Base-by-base conservation (phyloP, 1,140 invertebrate species). In the Ceratoteleas bidentatus region DNA sequence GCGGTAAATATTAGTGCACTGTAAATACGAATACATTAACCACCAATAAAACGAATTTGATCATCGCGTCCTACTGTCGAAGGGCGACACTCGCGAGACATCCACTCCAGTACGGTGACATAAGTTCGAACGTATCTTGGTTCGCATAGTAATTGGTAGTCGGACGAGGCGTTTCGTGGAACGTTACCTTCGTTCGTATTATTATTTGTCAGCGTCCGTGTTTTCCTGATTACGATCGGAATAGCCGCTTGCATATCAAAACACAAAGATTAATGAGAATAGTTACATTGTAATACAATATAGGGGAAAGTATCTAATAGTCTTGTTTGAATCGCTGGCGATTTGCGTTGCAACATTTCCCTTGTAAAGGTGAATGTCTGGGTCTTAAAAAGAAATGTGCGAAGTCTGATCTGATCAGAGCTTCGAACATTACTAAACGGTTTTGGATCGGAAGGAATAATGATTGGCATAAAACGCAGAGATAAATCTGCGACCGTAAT, bases 241-340 rank as follows among this genome's bases (percentile, higher is more conserved):
- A 88, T 91, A 90, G 88, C 89, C 88, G 90, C 90, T 89, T 88
- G 87, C 88, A 89, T 88, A 84, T 89, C 84, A 74, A 88, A 83
- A 90, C 88, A 90, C 87, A 90, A 90, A 90, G 57, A 81, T 76
- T 61, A 61, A 76, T 74, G 60, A 81, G 66, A 76, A 10, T 81
- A 81, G 62, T 68, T 61, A 47, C 13, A 56, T 74, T 53, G 16
- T 53, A 33, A 53, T 33, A 33, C 11, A 53, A 33, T 53, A 53
- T 53, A 53, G 6, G n/a, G 6, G 32, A 38, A 69, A 53, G 0
- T 58, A 50, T 58, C 38, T 13, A 38, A 36, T 58, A 49, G 9
- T 56, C 24, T 24, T 56, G 8, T 53, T 38, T n/a, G 34, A 36
- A 6, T 36, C 9, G 9, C 4, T 6, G 5, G 34, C 34, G 34